phyloP scores from a whole-genome alignment of 1,140 invertebrate genomes.

The Bombus pascuorum region DNA sequence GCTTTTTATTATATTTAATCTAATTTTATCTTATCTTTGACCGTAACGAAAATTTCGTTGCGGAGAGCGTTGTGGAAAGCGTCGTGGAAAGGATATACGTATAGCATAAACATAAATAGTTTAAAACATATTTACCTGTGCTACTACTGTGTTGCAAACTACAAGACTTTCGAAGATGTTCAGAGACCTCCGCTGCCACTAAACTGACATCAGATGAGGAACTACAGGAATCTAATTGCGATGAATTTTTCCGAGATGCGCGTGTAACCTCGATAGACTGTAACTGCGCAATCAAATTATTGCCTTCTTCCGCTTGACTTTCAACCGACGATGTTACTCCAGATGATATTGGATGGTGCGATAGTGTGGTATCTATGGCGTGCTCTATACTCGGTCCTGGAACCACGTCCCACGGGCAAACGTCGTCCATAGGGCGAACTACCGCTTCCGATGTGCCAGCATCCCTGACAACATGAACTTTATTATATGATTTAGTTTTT shows the following conservation, averaged over 20 bases:
- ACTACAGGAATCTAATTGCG: conserved; percentile 84
- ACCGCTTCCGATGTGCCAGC: conserved; percentile 78
- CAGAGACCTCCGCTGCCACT: conserved; percentile 84
- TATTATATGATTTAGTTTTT: conserved; percentile 79
- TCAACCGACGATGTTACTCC: conserved; percentile 66
- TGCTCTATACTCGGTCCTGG: conserved; percentile 68
- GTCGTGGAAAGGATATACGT: not conserved
- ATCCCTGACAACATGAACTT: conserved; percentile 81
- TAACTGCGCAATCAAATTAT: not conserved
- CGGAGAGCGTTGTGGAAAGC: no score
- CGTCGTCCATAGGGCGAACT: conserved; percentile 84
- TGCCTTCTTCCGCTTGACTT: conserved; percentile 46
- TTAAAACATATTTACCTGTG: conserved; percentile 80
- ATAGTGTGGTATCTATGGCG: conserved; percentile 32
- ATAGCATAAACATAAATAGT: not conserved
- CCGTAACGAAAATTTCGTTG: not conserved
- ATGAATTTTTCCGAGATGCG: conserved; percentile 83
- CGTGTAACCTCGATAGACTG: conserved; percentile 46
- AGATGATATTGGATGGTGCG: conserved; percentile 68
- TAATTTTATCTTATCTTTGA: not conserved
- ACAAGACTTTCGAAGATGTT: conserved; percentile 83
- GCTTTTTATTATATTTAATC: no score
- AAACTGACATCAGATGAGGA: conserved; percentile 89
- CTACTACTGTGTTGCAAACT: conserved; percentile 85
- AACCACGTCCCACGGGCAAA: conserved; percentile 87